Conservation (phyloP, 2,797 vertebrate species). For the Alosa sapidissima region DNA sequence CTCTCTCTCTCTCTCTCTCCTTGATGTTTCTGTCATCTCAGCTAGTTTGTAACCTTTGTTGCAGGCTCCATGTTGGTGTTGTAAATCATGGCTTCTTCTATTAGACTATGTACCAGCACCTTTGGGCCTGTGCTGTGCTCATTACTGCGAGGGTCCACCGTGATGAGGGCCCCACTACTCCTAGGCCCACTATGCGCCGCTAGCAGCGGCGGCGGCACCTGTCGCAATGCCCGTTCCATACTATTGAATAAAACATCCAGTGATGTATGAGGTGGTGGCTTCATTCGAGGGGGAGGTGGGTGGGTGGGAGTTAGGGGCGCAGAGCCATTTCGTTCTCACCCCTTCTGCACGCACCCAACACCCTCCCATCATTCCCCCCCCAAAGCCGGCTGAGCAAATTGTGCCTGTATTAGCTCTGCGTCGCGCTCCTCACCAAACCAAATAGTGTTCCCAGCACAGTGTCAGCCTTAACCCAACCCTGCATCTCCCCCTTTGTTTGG, state of each 20-base stretch:
- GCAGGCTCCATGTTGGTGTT: neutral
- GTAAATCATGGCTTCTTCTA: neutral
- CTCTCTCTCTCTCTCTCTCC: neutral
- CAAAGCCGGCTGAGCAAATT: constrained; percentile 81
- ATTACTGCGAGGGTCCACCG: neutral
- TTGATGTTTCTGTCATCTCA: neutral
- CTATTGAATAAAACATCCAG: constrained; percentile 83
- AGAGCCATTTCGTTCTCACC: constrained; percentile 1
- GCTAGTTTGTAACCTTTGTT: neutral
- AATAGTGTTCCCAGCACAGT: constrained; percentile 76
- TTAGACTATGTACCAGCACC: neutral
- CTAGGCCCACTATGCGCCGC: neutral
- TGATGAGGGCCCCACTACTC: neutral
- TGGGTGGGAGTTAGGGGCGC: neutral
- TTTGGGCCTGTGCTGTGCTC: neutral
- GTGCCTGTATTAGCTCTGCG: constrained; percentile 79
- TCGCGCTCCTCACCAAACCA: constrained; percentile 78
- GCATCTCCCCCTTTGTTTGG: constrained; percentile 54
- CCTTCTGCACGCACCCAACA: constrained; percentile 63
- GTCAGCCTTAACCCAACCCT: constrained; percentile 75
- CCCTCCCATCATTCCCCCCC: constrained; percentile 76
- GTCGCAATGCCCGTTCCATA: constrained; percentile 71
- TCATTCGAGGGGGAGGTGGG: constrained; percentile 74
- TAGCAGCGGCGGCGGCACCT: constrained; percentile 70
- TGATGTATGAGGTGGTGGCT: constrained; percentile 79